These are phyloP conservation scores for Anthrax anthrax DNA, from an alignment of 2,888 invertebrate species.

Conservation along the genomic window DNA sequence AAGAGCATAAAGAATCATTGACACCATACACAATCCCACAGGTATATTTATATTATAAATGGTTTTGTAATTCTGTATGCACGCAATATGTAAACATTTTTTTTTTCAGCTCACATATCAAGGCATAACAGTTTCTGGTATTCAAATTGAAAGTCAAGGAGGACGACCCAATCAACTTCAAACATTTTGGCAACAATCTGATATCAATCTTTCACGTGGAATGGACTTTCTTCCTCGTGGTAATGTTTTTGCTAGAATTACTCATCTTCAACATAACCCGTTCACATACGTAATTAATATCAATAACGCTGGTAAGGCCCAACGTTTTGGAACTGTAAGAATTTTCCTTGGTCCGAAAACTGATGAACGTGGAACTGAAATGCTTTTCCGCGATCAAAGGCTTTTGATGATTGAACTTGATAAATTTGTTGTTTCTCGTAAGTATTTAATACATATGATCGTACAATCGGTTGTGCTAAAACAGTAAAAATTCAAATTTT, in stretches of 20 bases:
- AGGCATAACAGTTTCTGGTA: constrained; percentile 41
- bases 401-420: constrained; percentile 47
- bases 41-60: constrained; percentile 29
- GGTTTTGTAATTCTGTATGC: no score
- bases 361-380: constrained; percentile 44
- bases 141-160: constrained; percentile 37
- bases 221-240: constrained; percentile 64
- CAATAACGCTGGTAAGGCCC: constrained; percentile 37
- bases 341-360: constrained; percentile 46
- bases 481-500: no score
- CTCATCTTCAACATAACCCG: constrained; percentile 55
- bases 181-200: constrained; percentile 63
- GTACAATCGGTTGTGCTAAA: no score
- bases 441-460: constrained; percentile 21
- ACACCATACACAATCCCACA: constrained; percentile 45
- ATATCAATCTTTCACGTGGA: constrained; percentile 57
- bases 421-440: constrained; percentile 42
- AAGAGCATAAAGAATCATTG: constrained; percentile 54
- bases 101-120: constrained; percentile 6
- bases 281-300: constrained; percentile 49
- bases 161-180: constrained; percentile 39
- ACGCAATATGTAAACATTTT: no score
- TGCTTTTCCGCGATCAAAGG: constrained; percentile 41
- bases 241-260: constrained; percentile 46
- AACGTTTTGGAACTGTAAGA: constrained; percentile 42